Evolutionary conservation across 2,113 vertebrate genomes (phyloP).

Genomic region (Phylloscopus trochiloides): DNA sequence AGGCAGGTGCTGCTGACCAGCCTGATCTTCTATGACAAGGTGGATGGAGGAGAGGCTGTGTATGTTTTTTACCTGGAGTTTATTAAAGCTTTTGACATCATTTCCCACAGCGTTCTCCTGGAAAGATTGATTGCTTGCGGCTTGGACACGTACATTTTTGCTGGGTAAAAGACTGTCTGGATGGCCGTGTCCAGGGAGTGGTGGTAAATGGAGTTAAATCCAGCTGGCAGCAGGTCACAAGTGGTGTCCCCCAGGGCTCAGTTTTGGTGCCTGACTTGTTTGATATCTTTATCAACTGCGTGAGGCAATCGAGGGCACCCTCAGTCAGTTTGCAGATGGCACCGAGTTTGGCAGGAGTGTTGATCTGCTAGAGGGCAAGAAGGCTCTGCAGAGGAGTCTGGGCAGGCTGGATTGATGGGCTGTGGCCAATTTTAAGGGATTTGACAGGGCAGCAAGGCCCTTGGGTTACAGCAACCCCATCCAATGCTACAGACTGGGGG

Average conservation of each 20-base stretch:
- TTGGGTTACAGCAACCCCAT: not conserved
- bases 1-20: not conserved
- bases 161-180: not conserved
- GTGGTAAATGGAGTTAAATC: not conserved
- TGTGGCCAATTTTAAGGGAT: not conserved
- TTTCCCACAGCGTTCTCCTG: not conserved
- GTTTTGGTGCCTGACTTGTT: not conserved
- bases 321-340: not conserved
- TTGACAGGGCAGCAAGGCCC: not conserved
- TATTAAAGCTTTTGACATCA: not conserved
- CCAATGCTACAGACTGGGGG: fast-evolving
- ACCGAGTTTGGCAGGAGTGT: not conserved
- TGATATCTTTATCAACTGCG: not conserved
- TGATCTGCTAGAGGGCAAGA: not conserved
- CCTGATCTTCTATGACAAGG: not conserved
- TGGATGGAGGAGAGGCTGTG: not conserved
- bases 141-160: fast-evolving
- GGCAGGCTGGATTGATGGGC: not conserved
- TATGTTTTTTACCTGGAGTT: not conserved
- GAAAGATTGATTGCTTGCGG: not conserved
- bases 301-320: not conserved
- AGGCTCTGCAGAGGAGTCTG: not conserved
- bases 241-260: not conserved
- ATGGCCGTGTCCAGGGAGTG: not conserved
- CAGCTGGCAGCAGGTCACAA: fast-evolving